phyloP scores from a whole-genome alignment of 2,888 invertebrate species.

The Athalia rosae region DNA sequence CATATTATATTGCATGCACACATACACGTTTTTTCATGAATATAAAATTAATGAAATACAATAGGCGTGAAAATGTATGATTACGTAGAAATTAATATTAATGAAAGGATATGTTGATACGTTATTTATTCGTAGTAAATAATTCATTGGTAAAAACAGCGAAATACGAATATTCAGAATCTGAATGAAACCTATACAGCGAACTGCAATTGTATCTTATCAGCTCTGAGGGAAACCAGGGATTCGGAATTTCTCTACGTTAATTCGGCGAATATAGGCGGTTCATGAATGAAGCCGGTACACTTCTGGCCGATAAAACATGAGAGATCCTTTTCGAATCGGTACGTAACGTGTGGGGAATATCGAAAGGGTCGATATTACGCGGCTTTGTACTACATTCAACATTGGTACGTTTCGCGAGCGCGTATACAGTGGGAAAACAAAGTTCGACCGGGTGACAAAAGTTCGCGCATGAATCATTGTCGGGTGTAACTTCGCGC shows the following conservation, averaged over 20 bases:
- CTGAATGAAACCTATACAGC: no score
- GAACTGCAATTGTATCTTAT: no score
- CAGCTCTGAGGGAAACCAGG: no score
- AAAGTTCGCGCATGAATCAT: slow-evolving; percentile 44
- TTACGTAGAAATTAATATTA: slow-evolving; percentile 27
- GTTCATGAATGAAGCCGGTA: no score
- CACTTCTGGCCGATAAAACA: no score
- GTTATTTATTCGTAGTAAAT: not conserved
- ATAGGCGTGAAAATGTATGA: slow-evolving; percentile 12
- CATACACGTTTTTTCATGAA: not conserved
- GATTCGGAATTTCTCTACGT: no score
- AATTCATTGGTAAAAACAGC: not conserved
- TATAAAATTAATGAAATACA: slow-evolving; percentile 42
- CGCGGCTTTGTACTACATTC: no score
- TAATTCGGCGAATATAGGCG: no score
- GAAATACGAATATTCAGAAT: no score
- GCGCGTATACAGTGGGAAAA: not conserved
- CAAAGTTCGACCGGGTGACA: slow-evolving; percentile 29
- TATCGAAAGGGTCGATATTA: not conserved
- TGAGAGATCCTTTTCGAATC: not conserved
- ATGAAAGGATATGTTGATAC: not conserved
- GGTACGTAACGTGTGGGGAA: not conserved
- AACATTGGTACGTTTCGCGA: not conserved
- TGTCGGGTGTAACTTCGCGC: slow-evolving; percentile 37
- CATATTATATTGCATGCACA: no score